Conservation (phyloP, 1,140 invertebrate species). For the honey bee (Apis mellifera) region Amel_HAv3.1 CM009943.2:5213501-5214000, state of each 20-base stretch:
- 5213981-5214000: too few species aligned
- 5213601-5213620: background rate
- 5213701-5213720: background rate
- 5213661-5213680: background rate
- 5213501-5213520: conserved; percentile 17
- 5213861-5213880: conserved; percentile 4
- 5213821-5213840: conserved; percentile 6
- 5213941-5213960: background rate
- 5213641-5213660: background rate
- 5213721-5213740: too few species aligned
- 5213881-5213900: background rate
- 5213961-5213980: background rate
- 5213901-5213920: background rate
- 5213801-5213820: conserved; percentile 8
- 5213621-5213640: too few species aligned
- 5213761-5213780: background rate
- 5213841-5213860: background rate
- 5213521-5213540: conserved; percentile 19
- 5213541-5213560: background rate
- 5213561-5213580: background rate
- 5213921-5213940: background rate
- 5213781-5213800: conserved; percentile 21
- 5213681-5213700: too few species aligned
- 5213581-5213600: background rate
- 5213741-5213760: background rate